phyloP scores from a whole-genome alignment of 2,797 vertebrate genomes.

The Sebastes wilsoni region DNA sequence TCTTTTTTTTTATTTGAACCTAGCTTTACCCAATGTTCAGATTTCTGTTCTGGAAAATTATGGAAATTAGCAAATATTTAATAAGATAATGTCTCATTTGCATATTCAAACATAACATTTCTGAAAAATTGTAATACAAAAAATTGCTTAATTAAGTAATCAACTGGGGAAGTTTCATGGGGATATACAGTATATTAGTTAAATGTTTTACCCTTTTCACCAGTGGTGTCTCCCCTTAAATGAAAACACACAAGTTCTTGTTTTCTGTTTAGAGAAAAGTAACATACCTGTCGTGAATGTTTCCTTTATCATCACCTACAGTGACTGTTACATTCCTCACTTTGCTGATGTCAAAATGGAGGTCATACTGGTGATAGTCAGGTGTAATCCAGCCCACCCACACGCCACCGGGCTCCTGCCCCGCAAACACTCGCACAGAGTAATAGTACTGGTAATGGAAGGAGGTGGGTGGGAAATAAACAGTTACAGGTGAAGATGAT shows the following conservation, averaged over 20 bases:
- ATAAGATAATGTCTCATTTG: too few species aligned
- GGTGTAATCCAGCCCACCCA: conserved; percentile 97
- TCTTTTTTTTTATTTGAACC: too few species aligned
- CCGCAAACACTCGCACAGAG: conserved; percentile 91
- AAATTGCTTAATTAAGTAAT: too few species aligned
- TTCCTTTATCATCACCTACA: conserved; percentile 93
- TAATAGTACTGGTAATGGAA: conserved; percentile 88
- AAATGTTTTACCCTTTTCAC: too few species aligned
- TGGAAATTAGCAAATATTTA: too few species aligned
- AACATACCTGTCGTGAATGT: conserved; percentile 92
- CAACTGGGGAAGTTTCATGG: too few species aligned
- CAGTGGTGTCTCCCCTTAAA: background rate
- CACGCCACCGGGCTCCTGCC: conserved; percentile 90
- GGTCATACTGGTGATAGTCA: conserved; percentile 93
- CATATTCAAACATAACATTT: too few species aligned
- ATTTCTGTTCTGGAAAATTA: too few species aligned
- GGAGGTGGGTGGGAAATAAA: background rate
- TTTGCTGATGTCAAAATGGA: conserved; percentile 90
- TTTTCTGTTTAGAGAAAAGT: background rate
- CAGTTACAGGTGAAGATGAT: background rate
- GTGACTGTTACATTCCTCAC: conserved; percentile 93
- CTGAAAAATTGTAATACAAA: too few species aligned
- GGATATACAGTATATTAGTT: too few species aligned
- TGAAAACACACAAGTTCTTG: background rate
- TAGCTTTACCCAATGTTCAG: too few species aligned